Base-by-base conservation (phyloP, 2,113 vertebrate genomes). In the Campylomormyrus numenius region DNA sequence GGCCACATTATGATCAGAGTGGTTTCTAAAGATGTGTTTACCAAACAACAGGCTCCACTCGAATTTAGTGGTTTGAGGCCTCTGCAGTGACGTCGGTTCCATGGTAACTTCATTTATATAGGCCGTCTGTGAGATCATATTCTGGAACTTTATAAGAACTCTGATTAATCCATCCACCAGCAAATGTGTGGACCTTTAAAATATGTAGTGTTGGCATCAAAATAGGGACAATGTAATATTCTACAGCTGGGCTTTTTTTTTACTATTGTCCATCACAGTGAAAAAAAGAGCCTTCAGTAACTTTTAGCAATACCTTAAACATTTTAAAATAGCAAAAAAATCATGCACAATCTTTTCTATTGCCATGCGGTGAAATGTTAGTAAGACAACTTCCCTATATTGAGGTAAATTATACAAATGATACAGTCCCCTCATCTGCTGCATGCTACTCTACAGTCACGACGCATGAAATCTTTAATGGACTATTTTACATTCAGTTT, bases 1-100 rank as follows among this genome's bases (percentile, higher is more conserved):
- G 39, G 77, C 89, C 83, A 89, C 88, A 90, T 86, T 90, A 49
- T 46, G 50, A 90, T 85, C 80, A 52, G 77, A 56, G 89, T 90
- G 89, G 89, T 90, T 85, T 90, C 89, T 86, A 90, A 90, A 90
- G 80, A 62, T 21, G 80, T 85, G 89, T 90, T 90, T 90, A 90
- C 89, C 80, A 90, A 90, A 90, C 89, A 86, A 90, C 35, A 85
- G 77, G 89, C 89, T 85, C 89, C 83, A 58, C 53, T 90, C 58
- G 46, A 89, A 48, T 77, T 89, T 85, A 90, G 89, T 48, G 89
- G 89, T 90, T 86, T 85, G 50, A 86, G 49, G 89, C 39, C 39
- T 86, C 49, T 31, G 50, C 83, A 85, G 83, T 85, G 80, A 90
- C 52, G 53, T 85, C n/a, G 39, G n/a, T 66, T 31, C 50, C 83